Evolutionary conservation across 1,140 invertebrate genomes (phyloP), one percentile per base, ranked within the genome.

Genomic region (Protaetia brevitarsis): DNA sequence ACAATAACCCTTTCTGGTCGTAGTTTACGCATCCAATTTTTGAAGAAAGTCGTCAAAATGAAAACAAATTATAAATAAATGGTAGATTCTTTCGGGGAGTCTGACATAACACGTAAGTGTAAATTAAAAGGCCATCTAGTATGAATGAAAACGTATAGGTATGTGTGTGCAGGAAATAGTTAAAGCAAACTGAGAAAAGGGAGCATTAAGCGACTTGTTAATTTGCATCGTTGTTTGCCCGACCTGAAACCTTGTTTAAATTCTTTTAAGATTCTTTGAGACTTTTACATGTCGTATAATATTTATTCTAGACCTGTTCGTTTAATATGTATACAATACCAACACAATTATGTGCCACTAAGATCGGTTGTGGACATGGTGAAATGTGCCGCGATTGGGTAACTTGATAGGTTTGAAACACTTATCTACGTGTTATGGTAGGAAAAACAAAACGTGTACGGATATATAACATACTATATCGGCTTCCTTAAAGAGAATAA

Each of bases 241-340:
- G 41, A 51, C 21, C 41, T 51, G 26, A 51, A 51, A 51, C 19
- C 41, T 8, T 51, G 41, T 51, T 51, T 51, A 51, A 23, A 51
- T 51, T 51, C 41, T 51, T 51, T 51, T 51, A 51, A 51, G 41
- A 51, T 51, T 51, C 41, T 51, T 51, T 51, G 41, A 51, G 41
- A 51, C 41, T 51, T 51, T 51, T 51, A 51, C 41, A 51, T 51
- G 41, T 51, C 41, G 41, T 51, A 51, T 23, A 51, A 51, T 51
- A 51, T 51, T 51, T 51, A 51, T 51, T 51, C 41, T 51, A 51
- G 41, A 51, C 41, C 41, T 51, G 16, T 51, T 51, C 41, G 11
- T 51, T 51, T 51, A 51, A 51, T 51, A 51, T 51, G 41, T 23
- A 23, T 51, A 51, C 41, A 51, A 51, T 10, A 51, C 41, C 41